These are phyloP conservation scores for Bombus vancouverensis DNA, from an alignment of 1,140 invertebrate species.

Conservation along the genomic window DNA sequence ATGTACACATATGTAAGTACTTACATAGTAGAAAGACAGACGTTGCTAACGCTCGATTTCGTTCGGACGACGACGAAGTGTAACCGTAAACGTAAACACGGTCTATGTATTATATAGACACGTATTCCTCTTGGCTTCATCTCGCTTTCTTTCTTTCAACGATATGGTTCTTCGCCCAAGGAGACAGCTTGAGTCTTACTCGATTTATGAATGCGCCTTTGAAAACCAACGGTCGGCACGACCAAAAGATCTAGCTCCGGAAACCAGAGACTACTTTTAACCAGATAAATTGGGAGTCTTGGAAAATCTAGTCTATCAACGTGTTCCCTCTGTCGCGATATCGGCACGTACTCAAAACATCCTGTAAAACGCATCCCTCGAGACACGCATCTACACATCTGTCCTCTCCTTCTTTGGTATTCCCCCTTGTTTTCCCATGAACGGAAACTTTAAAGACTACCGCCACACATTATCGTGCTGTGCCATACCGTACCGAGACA, in stretches of 20 bases:
- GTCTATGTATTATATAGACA: neutral
- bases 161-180: neutral
- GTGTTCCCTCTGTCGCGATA: constrained; percentile 52
- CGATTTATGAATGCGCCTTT: constrained; percentile 52
- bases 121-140: too few relatives aligned
- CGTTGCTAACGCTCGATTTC: neutral
- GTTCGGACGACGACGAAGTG: neutral
- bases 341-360: constrained; percentile 78
- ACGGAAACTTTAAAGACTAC: neutral
- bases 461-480: neutral
- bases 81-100: neutral
- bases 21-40: neutral
- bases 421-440: neutral
- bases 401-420: neutral
- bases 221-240: constrained; percentile 5
- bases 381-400: constrained; percentile 47
- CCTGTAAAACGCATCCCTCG: constrained; percentile 56
- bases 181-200: constrained; percentile 45
- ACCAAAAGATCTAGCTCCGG: constrained; percentile 35
- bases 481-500: neutral
- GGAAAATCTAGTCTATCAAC: constrained; percentile 19
- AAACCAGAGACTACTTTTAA: constrained; percentile 32
- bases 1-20: neutral
- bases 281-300: constrained; percentile 37
- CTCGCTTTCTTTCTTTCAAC: neutral